A percentile compares a stretch with the other conserved stretches of the same genome.
phyloP scores from a whole-genome alignment of 2,113 vertebrate genomes.

The Macquaria australasica region DNA sequence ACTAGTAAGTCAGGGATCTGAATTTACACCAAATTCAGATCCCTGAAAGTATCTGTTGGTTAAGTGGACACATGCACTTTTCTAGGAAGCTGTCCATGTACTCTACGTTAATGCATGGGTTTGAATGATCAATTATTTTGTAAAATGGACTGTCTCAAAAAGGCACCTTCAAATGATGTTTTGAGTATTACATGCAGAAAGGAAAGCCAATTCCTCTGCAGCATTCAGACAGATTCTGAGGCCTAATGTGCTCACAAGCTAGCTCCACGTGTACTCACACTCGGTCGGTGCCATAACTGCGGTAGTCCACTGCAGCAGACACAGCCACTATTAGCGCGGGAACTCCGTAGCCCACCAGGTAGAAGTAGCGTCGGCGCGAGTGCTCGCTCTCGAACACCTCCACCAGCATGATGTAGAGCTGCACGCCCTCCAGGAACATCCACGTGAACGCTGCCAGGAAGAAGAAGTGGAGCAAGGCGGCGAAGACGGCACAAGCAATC shows the following conservation, averaged over 20 bases:
- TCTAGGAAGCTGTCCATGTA: background rate
- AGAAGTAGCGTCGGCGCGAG: constrained; percentile 95
- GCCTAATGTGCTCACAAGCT: background rate
- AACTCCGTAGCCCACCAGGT: constrained; percentile 95
- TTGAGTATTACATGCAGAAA: background rate
- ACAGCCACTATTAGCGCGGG: constrained; percentile 95
- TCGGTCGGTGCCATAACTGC: constrained; percentile 96
- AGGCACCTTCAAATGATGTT: background rate
- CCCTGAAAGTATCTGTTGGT: background rate
- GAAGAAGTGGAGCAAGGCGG: constrained; percentile 98
- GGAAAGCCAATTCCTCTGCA: background rate
- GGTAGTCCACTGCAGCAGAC: constrained; percentile 95
- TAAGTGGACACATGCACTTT: background rate
- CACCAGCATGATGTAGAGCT: constrained; percentile 99
- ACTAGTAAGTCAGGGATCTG: no score
- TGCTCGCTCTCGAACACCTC: constrained; percentile 99
- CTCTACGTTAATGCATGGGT: background rate
- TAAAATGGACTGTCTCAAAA: background rate
- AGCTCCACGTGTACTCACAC: constrained; percentile 86
- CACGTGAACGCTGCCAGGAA: constrained; percentile 99
- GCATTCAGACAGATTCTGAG: background rate
- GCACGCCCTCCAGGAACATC: constrained; percentile 99
- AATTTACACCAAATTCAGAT: no score
- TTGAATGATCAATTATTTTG: background rate
- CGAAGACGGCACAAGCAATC: constrained; percentile 97